Evolutionary conservation across 2,113 vertebrate species (phyloP).

Genomic region (Paracanthobrama guichenoti): DNA sequence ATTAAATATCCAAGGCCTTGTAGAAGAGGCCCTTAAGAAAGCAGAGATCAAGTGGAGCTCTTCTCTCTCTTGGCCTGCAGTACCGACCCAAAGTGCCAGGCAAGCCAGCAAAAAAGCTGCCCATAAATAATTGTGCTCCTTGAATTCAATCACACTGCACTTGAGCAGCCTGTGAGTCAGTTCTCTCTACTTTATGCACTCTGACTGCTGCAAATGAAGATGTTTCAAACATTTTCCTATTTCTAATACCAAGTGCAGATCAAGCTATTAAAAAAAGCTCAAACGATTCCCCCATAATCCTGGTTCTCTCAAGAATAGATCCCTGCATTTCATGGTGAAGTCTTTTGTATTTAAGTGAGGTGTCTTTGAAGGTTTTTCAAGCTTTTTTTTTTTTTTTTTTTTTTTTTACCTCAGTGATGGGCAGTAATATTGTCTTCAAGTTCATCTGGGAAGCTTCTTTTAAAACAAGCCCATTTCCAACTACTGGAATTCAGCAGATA

Average conservation of each 20-base stretch:
- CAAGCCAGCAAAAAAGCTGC: conserved; percentile 45
- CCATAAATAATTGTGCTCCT: conserved; percentile 53
- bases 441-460: not conserved
- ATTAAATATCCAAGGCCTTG: conserved; percentile 60
- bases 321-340: not conserved
- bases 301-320: not conserved
- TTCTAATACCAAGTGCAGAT: conserved; percentile 61
- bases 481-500: not conserved
- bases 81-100: conserved; percentile 48
- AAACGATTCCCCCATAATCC: conserved; percentile 57
- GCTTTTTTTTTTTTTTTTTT: not conserved
- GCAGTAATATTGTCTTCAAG: not conserved
- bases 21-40: conserved; percentile 51
- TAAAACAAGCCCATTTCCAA: not conserved
- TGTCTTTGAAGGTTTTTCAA: not conserved
- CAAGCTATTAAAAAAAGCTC: conserved; percentile 57
- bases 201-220: conserved; percentile 46
- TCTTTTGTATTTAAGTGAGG: not conserved
- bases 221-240: conserved; percentile 58
- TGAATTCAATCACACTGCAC: conserved; percentile 59
- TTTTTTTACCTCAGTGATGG: not conserved
- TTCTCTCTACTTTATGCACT: conserved; percentile 17
- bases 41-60: conserved; percentile 32
- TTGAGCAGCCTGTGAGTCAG: conserved; percentile 41
- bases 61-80: conserved; percentile 9